phyloP scores from a whole-genome alignment of 2,113 vertebrate genomes.

The Myrmecobius fasciatus region DNA sequence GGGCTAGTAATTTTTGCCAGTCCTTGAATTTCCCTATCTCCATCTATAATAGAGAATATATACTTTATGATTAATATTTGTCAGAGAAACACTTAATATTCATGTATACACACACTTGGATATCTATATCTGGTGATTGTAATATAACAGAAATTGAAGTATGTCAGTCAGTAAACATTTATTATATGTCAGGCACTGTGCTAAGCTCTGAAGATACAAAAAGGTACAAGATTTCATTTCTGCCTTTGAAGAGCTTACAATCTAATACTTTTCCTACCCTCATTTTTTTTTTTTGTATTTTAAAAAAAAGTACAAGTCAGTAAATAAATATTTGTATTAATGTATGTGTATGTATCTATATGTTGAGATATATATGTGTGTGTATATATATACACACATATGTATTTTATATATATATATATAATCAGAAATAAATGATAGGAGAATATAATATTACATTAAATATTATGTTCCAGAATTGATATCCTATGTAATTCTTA shows the following conservation, averaged over 20 bases:
- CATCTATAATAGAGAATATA: constrained; percentile 50
- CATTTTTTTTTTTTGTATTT: neutral
- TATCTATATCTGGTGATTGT: neutral
- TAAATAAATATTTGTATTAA: neutral
- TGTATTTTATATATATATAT: neutral
- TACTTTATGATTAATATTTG: constrained; percentile 39
- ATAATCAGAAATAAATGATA: neutral
- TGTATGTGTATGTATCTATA: neutral
- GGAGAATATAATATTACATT: neutral
- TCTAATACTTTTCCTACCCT: neutral
- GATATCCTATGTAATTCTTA: neutral
- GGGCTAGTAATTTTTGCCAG: constrained; percentile 31
- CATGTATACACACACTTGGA: neutral
- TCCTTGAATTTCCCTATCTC: constrained; percentile 47
- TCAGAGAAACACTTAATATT: constrained; percentile 9
- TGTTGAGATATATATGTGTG: neutral
- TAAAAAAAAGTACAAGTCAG: constrained; percentile 28
- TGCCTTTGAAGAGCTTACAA: neutral
- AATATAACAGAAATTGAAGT: neutral
- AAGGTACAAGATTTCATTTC: neutral
- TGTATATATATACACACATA: constrained; percentile 11
- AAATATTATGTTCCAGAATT: neutral
- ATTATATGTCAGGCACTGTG: neutral
- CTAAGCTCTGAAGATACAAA: neutral
- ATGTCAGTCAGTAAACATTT: constrained; percentile 9